Evolutionary conservation across 2,113 vertebrate species (phyloP), one percentile per base, ranked within the genome.

Genomic region (Panthera uncia): DNA sequence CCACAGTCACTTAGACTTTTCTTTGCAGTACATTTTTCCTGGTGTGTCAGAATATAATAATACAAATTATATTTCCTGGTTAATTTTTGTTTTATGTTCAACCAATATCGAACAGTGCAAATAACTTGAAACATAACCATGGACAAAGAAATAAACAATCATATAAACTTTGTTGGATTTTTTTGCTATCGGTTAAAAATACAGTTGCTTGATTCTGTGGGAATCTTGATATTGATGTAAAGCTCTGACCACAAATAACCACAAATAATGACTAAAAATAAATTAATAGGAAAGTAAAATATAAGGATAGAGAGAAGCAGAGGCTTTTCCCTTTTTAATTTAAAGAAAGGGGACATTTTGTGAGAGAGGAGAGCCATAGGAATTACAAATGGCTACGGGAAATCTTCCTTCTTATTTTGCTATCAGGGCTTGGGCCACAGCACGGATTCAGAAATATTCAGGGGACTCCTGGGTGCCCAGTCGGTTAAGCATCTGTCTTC

Each of bases 1-100:
- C 23, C 3, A 0, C 19, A 7, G 29, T 0, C 19, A 0, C 16
- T 29, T 23, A 7, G 9, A 16, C 29, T 68, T 76, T 61, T 57
- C 79, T 78, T 13, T 83, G 38, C 3, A 25, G 31, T 1, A 8
- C 2, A 21, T 13, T 52, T 0, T 38, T 57, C 38, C 69, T 61
- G 6, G 5, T 36, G 1, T 41, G 5, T 88, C 84, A 21, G 7
- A 81, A 63, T n/a, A 3, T 18, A 5, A n/a, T 36, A 31, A 18
- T 23, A 21, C 18, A 36, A 36, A 38, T n/a, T 38, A 11, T 23
- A 6, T n/a, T 66, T 74, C 41, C 85, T 16, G 29, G 8, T 78
- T 57, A 41, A n/a, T 45, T 71, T 69, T 11, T 76, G 14, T 50
- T 82, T 48, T 55, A 2, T 63, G 45, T 68, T 61, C 50, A 61